Conservation (phyloP, 2,888 invertebrate genomes). For the Phoenoteleia sp. region DNA sequence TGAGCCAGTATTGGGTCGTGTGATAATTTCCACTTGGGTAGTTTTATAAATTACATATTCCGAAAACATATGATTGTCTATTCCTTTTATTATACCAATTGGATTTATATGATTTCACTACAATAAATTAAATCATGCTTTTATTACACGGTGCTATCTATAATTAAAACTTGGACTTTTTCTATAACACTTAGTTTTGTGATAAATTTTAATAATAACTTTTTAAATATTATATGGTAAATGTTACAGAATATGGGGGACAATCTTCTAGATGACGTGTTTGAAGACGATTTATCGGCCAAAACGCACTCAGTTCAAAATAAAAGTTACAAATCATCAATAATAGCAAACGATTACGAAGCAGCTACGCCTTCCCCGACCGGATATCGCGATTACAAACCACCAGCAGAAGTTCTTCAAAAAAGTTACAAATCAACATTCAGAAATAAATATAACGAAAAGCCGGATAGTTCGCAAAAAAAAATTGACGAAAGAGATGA, state of each 20-base stretch:
- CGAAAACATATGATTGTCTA: too few species aligned
- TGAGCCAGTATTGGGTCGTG: too few species aligned
- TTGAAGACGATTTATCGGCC: constrained; percentile 88
- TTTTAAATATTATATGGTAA: too few species aligned
- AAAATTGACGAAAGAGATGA: constrained; percentile 78
- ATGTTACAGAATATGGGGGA: constrained; percentile 88
- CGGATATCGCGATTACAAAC: constrained; percentile 93
- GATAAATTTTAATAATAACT: too few species aligned
- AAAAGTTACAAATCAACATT: constrained; percentile 78
- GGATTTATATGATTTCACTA: too few species aligned
- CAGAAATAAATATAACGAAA: constrained; percentile 69
- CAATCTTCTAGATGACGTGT: constrained; percentile 95
- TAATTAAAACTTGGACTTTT: too few species aligned
- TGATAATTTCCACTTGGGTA: too few species aligned
- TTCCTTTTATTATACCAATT: too few species aligned
- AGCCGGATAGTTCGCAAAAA: constrained; percentile 66
- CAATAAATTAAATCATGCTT: too few species aligned
- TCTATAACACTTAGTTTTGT: too few species aligned
- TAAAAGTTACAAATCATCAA: constrained; percentile 57
- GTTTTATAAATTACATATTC: too few species aligned
- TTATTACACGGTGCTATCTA: too few species aligned
- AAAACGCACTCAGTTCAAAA: constrained; percentile 37
- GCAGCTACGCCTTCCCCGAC: constrained; percentile 90
- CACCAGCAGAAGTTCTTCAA: constrained; percentile 90
- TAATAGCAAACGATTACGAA: constrained; percentile 46